Base-by-base conservation (phyloP, 2,888 invertebrate species). In the Megamerina dolium region DNA sequence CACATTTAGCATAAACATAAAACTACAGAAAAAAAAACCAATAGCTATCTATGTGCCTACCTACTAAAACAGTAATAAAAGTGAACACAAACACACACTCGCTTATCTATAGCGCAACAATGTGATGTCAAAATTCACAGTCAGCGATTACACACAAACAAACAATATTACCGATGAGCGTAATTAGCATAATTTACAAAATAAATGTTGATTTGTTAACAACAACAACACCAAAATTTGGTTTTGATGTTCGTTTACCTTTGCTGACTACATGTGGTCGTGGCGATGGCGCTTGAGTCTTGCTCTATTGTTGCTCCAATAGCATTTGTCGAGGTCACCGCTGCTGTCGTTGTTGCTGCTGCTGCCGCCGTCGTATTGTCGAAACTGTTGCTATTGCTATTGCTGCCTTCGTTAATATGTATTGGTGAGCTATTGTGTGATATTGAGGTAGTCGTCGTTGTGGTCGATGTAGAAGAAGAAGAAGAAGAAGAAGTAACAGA, bases 371-470 rank as follows among this genome's bases (percentile, higher is more conserved):
- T n/a, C n/a, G n/a, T 19, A 37, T 37, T 23, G 23, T 13, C 37
- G 37, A 13, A 14, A n/a, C 17, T 39, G 47, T 36, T 54, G 45
- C 17, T 32, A 41, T 33, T 51, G 46, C 38, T 52, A 41, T 31
- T 46, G 37, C 39, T 46, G 46, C 43, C 52, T 35, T 53, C 55
- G 46, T 52, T 52, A 37, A 36, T 41, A 51, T 51, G 55, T 46
- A 52, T 55, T 45, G 54, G 55, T 48, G 56, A 59, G 47, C 54
- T 59, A 49, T 53, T 59, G 39, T 52, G 52, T 34, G 56, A 54
- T 46, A 54, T 47, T 50, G 52, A 50, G 51, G 46, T 51, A 51
- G 49, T 41, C 18, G 46, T 38, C 35, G 45, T 45, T 38, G 49
- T 37, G 30, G 43, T 39, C 32, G 43, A 38, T 39, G 41, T 37